phyloP scores from a whole-genome alignment of 2,888 invertebrate species.

The Nomada goodeniana region DNA sequence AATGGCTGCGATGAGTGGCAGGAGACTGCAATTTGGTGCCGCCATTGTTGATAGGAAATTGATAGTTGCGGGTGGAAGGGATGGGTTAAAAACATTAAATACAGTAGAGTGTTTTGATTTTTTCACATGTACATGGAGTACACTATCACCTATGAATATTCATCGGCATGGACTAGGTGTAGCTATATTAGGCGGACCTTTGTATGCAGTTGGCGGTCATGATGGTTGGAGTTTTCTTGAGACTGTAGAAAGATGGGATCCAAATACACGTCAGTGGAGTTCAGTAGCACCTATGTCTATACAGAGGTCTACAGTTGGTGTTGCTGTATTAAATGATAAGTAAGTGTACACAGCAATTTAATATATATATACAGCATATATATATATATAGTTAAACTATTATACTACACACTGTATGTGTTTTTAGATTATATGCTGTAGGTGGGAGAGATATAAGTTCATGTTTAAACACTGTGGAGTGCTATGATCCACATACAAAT shows the following conservation, averaged over 20 bases:
- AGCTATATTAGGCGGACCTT: constrained; percentile 92
- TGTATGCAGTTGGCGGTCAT: constrained; percentile 98
- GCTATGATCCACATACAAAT: constrained; percentile 90
- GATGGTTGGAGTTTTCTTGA: constrained; percentile 98
- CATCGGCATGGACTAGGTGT: constrained; percentile 93
- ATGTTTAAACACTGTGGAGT: constrained; percentile 95
- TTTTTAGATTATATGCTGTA: constrained; percentile 92
- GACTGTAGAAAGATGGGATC: constrained; percentile 97
- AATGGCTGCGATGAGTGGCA: constrained; percentile 91
- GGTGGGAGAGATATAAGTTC: constrained; percentile 97
- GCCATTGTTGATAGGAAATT: constrained; percentile 93
- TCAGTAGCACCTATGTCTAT: constrained; percentile 95
- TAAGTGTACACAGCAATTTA: constrained; percentile 72
- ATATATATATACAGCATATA: background rate
- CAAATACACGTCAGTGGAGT: constrained; percentile 94
- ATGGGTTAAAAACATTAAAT: constrained; percentile 97
- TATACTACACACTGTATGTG: background rate
- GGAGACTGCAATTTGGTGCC: constrained; percentile 95
- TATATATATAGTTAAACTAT: background rate
- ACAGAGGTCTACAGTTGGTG: constrained; percentile 95
- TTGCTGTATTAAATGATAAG: constrained; percentile 92
- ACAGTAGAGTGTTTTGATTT: constrained; percentile 96
- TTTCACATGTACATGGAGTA: constrained; percentile 91
- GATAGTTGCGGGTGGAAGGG: constrained; percentile 95
- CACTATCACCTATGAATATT: constrained; percentile 94